Base-by-base conservation (phyloP, 1,140 invertebrate species). In the Dendrolimus punctatus region DNA sequence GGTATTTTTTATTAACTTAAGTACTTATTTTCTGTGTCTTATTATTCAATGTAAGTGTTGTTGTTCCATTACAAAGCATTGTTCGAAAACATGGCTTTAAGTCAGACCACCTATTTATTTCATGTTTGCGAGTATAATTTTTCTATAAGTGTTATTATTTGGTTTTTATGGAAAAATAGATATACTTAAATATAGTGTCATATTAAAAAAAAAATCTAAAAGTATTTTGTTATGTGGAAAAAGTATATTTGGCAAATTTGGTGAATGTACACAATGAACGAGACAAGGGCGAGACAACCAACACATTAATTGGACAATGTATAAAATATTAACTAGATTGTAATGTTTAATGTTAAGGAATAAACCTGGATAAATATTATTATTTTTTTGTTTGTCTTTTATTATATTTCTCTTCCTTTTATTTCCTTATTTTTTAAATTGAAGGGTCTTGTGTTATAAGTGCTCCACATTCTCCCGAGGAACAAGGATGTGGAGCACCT, bases 281-380 rank as follows among this genome's bases (percentile, higher is more conserved):
- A 68, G 55, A 66, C 62, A 69, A 62, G 64, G 71, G 75, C 69
- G 64, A 77, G 73, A 73, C 64, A 72, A 57, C 58, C 61, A 73
- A 58, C 71, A 71, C 74, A 73, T 82, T 73, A 67, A 66, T 71
- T 76, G 73, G 81, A 83, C 79, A 76, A 74, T 85, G 80, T 85
- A 85, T 81, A 85, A 85, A 83, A 81, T 83, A 83, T 73, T 78
- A 79, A 78, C 61, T 83, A 82, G 76, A 75, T 76, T 76, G 59
- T 82, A 83, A 80, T 80, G 66, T 85, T 23, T 78, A 79, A 70
- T 77, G 71, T 82, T 85, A 83, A 85, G 82, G 71, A 85, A 83
- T 85, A 81, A 85, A 85, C 74, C 74, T 82, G 79, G 80, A 83
- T 83, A 78, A 83, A 83, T 79, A 83, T 77, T 80, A 78, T 80